These are phyloP conservation scores for Netelia inedita DNA, from an alignment of 2,888 invertebrate species.

Conservation along the genomic window DNA sequence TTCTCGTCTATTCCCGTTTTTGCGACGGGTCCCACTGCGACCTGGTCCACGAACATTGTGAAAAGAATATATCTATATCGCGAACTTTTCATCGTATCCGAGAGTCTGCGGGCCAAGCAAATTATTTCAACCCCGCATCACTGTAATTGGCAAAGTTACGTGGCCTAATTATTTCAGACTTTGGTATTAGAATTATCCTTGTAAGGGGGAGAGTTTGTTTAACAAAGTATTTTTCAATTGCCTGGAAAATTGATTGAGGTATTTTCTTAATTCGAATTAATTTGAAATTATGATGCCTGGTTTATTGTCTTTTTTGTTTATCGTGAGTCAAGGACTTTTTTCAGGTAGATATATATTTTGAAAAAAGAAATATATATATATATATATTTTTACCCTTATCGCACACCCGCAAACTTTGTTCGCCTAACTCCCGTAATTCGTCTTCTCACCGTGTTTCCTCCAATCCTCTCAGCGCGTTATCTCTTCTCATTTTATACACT, in stretches of 20 bases:
- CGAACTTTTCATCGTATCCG: neutral
- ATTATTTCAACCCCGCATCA: slow-evolving; percentile 48
- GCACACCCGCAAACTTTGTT: neutral
- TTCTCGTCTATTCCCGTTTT: neutral
- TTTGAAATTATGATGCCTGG: neutral
- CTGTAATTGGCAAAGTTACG: slow-evolving; percentile 51
- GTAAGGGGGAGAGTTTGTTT: neutral
- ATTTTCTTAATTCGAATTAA: neutral
- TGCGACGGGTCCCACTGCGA: slow-evolving; percentile 11
- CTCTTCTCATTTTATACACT: slow-evolving; percentile 48
- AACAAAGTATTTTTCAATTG: too few relatives aligned
- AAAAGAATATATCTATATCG: neutral
- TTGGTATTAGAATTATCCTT: slow-evolving; percentile 9
- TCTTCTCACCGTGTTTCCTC: neutral
- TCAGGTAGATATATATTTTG: too few relatives aligned
- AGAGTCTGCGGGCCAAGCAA: slow-evolving; percentile 11
- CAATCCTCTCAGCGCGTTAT: slow-evolving; percentile 23
- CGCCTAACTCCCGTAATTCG: neutral
- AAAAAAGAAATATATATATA: too few relatives aligned
- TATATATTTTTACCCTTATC: neutral
- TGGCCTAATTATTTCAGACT: slow-evolving; percentile 25
- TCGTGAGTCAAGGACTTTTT: neutral
- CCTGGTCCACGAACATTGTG: slow-evolving; percentile 4
- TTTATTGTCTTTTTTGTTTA: neutral
- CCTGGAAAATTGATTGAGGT: neutral